Percentiles rank a stretch among this genome's conserved stretches.
Conservation (phyloP, 2,888 invertebrate species). For the Ectropis crepuscularia region DNA sequence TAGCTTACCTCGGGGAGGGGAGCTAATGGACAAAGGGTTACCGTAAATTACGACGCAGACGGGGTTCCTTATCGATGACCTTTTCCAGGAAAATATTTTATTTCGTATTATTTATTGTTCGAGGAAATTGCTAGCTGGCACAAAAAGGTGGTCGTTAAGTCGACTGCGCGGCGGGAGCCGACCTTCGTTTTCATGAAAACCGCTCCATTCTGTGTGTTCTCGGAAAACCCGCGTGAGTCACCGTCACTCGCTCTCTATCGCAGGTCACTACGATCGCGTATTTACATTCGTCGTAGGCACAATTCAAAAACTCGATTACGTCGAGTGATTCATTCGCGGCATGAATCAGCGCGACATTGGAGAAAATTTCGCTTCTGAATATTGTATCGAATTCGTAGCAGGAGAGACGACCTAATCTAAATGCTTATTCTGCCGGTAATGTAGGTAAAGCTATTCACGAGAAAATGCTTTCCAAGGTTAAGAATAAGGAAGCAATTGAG, state of each 20-base stretch:
- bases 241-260: conserved; percentile 71
- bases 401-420: conserved; percentile 11
- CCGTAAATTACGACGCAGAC: conserved; percentile 33
- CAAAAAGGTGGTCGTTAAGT: conserved; percentile 54
- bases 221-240: conserved; percentile 84
- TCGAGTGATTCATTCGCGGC: conserved; percentile 76
- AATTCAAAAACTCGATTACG: conserved; percentile 83
- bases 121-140: conserved; percentile 52
- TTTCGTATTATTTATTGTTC: conserved; percentile 42
- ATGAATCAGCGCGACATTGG: conserved; percentile 76
- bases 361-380: conserved; percentile 60
- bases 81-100: conserved; percentile 40
- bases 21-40: conserved; percentile 56
- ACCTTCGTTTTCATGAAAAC: conserved; percentile 82
- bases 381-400: conserved; percentile 35
- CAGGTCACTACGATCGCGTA: conserved; percentile 79
- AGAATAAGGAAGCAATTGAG: conserved; percentile 53
- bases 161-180: conserved; percentile 54
- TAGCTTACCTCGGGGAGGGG: conserved; percentile 40
- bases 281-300: conserved; percentile 78
- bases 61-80: conserved; percentile 39
- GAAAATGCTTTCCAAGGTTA: conserved; percentile 47
- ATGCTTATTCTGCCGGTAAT: conserved; percentile 18
- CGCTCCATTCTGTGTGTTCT: conserved; percentile 70
- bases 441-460: conserved; percentile 39